Percentiles rank a stretch among this genome's conserved stretches.
Conservation (phyloP, 2,113 vertebrate species). For the Climacteris rufus region DNA sequence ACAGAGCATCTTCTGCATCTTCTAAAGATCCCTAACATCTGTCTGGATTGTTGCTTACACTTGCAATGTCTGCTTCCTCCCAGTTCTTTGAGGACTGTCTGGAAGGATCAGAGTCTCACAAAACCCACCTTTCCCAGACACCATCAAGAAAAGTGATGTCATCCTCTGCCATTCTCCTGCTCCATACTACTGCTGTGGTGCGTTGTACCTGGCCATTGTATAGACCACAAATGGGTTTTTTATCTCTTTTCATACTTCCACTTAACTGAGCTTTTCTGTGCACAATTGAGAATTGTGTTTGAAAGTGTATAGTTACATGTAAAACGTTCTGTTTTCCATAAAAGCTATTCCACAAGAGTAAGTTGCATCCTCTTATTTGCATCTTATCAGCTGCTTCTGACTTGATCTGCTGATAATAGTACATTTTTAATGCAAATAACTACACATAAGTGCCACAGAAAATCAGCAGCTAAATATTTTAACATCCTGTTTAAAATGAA, state of each 20-base stretch:
- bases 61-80: background rate
- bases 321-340: background rate
- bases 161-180: background rate
- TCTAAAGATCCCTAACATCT: background rate
- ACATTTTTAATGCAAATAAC: background rate
- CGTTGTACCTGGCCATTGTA: background rate
- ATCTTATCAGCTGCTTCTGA: background rate
- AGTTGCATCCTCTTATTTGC: background rate
- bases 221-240: background rate
- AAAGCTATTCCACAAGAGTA: background rate
- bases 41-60: background rate
- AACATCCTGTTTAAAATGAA: background rate
- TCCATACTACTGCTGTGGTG: background rate
- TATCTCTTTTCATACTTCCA: background rate
- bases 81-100: background rate
- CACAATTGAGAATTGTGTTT: accelerated
- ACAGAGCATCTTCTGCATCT: background rate
- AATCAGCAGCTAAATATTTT: background rate
- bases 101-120: background rate
- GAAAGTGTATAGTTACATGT: background rate
- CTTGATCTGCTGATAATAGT: background rate
- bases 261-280: accelerated
- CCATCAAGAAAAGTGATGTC: background rate
- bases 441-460: background rate
- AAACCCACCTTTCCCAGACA: background rate